A percentile compares a stretch with the other conserved stretches of the same genome.
phyloP scores from a whole-genome alignment of 1,140 invertebrate species.

The Asobara japonica region DNA sequence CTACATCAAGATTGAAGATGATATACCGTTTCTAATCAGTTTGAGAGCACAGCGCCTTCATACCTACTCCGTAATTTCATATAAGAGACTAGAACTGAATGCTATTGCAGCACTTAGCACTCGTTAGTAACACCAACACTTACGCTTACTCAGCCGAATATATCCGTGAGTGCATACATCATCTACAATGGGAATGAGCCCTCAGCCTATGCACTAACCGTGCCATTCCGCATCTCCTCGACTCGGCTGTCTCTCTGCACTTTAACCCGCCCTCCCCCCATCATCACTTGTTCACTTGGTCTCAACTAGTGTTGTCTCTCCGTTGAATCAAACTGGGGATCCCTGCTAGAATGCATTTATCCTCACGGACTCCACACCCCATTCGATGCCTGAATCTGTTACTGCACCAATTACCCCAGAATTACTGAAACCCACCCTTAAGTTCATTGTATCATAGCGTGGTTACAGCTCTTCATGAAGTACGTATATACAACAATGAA shows the following conservation, averaged over 20 bases:
- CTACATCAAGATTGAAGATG: conserved; percentile 32
- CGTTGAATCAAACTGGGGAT: background rate
- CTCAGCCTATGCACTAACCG: conserved; percentile 5
- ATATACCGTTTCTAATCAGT: conserved; percentile 47
- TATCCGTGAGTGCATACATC: conserved; percentile 16
- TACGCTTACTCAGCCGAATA: conserved; percentile 6
- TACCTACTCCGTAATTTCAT: conserved; percentile 49
- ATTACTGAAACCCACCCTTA: background rate
- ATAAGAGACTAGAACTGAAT: conserved; percentile 55
- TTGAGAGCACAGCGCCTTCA: conserved; percentile 28
- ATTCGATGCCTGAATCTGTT: conserved; percentile 2
- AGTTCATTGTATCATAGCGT: background rate
- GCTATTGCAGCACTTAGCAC: conserved; percentile 57
- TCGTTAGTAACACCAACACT: conserved; percentile 42
- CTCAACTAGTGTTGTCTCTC: background rate
- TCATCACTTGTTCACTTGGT: background rate
- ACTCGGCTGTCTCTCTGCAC: background rate
- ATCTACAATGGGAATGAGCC: conserved; percentile 13
- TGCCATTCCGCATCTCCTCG: background rate
- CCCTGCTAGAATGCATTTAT: conserved; percentile 1
- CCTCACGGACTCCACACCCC: background rate
- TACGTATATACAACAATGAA: background rate
- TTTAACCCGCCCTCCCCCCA: background rate
- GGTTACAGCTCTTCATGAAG: background rate
- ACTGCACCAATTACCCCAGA: background rate